A percentile compares a stretch with the other conserved stretches of the same genome.
These are phyloP conservation scores for Actinia equina DNA, from an alignment of 64 coral and sea anemone species.

Conservation along the genomic window DNA sequence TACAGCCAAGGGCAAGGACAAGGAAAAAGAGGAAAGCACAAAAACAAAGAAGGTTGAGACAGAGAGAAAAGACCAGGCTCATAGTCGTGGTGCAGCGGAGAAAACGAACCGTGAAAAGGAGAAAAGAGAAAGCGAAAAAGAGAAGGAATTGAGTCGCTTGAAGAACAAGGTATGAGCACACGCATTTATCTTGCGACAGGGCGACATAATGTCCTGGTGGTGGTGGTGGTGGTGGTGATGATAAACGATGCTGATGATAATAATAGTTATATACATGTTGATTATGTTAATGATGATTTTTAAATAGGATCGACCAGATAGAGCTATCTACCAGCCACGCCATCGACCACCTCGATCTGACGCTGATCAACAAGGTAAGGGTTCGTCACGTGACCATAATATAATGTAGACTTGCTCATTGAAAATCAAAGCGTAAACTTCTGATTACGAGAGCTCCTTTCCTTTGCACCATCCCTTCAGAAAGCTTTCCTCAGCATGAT, in stretches of 20 bases:
- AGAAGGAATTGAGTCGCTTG: background rate
- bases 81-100: background rate
- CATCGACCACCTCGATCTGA: background rate
- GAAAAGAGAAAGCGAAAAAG: background rate
- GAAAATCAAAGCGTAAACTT: no score
- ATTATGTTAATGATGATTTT: background rate
- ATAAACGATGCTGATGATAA: background rate
- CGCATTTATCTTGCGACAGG: no score
- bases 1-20: background rate
- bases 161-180: constrained; percentile 1
- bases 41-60: background rate
- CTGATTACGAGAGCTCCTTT: no score
- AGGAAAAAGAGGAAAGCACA: constrained; percentile 4
- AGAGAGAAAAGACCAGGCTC: background rate
- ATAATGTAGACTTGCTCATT: no score
- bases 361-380: background rate
- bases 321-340: constrained; percentile 56
- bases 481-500: no score
- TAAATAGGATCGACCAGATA: constrained; percentile 57
- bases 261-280: background rate
- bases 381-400: no score
- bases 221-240: no score
- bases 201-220: no score
- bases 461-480: no score
- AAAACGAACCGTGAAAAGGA: background rate